These are phyloP conservation scores for Tethya wilhelma DNA, from an alignment of 37 sponge, comb jelly and placozoan genomes.

Conservation along the genomic window DNA sequence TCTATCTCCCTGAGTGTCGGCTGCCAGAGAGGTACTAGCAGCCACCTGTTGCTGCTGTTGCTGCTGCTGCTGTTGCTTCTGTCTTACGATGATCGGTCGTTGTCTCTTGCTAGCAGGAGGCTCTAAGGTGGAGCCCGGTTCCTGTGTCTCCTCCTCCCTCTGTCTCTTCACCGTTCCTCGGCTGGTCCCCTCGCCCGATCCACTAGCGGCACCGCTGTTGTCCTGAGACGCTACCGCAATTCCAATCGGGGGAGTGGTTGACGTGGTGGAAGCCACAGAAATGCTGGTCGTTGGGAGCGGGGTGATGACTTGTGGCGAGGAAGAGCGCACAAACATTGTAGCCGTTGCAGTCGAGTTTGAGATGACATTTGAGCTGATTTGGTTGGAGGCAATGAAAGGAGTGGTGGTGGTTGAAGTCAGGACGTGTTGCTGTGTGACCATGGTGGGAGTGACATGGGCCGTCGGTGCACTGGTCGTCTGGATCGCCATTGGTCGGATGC, in stretches of 20 bases:
- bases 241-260: neutral
- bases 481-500: constrained; percentile 72
- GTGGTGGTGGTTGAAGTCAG: neutral
- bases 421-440: constrained; percentile 51
- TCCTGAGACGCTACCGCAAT: neutral
- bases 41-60: constrained; percentile 7
- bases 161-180: constrained; percentile 1
- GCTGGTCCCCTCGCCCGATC: neutral
- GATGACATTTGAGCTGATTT: neutral
- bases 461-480: constrained; percentile 60
- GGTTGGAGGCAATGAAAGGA: neutral
- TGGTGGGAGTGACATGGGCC: constrained; percentile 72
- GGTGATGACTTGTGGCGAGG: constrained; percentile 32
- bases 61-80: constrained; percentile 1
- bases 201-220: neutral
- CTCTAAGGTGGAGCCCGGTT: constrained; percentile 16
- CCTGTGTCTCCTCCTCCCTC: constrained; percentile 6
- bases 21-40: constrained; percentile 4
- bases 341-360: constrained; percentile 18
- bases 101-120: constrained; percentile 37
- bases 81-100: neutral
- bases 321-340: constrained; percentile 53
- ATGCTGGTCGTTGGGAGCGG: neutral
- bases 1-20: constrained; percentile 35
- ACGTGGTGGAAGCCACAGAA: constrained; percentile 3